Evolutionary conservation across 2,113 vertebrate genomes (phyloP).

Genomic region (Tetrax tetrax): DNA sequence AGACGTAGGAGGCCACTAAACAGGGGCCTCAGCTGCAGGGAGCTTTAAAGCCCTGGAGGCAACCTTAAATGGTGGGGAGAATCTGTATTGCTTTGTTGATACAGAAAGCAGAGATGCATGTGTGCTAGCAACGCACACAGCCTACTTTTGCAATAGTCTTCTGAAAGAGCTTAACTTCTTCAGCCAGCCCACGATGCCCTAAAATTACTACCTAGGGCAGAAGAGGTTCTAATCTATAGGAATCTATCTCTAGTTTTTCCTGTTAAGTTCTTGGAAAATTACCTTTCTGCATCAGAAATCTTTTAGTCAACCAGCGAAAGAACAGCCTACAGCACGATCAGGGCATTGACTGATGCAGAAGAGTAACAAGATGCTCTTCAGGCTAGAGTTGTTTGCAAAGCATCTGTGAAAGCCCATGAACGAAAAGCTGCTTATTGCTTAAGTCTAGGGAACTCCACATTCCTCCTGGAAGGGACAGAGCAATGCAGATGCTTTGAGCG

Average conservation of each 20-base stretch:
- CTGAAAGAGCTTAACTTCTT: neutral
- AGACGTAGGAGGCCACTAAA: neutral
- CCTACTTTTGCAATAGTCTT: neutral
- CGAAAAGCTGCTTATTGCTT: neutral
- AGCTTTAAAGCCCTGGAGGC: neutral
- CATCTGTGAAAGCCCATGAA: neutral
- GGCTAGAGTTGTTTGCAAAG: neutral
- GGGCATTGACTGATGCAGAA: no score
- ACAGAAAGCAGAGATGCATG: neutral
- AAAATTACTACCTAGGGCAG: neutral
- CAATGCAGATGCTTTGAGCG: no score
- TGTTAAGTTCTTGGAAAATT: neutral
- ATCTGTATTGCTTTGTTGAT: neutral
- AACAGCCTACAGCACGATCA: neutral
- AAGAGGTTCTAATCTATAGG: neutral
- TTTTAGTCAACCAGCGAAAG: neutral
- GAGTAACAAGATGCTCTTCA: neutral
- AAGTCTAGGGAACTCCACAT: neutral
- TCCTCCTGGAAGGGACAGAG: neutral
- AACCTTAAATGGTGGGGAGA: neutral
- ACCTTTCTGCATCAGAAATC: neutral
- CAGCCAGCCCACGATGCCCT: neutral
- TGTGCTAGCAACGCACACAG: neutral
- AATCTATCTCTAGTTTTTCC: neutral
- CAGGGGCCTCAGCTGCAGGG: neutral